Percentiles rank a stretch among this genome's conserved stretches.
phyloP scores from a whole-genome alignment of 35 echinoderm and acorn worm species.

The Amphiura filiformis region DNA sequence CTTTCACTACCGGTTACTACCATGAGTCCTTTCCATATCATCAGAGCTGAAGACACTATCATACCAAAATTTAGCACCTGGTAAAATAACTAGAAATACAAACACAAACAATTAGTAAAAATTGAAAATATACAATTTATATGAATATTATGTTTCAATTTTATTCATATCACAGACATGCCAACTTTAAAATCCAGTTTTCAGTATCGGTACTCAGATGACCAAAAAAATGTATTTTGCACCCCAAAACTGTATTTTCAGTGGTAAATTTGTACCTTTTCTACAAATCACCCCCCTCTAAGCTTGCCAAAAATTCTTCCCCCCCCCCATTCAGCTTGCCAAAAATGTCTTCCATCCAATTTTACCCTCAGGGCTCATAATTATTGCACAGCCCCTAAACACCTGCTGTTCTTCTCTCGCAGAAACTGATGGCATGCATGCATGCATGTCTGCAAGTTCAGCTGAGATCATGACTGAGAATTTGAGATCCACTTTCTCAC shows the following conservation, averaged over 20 bases:
- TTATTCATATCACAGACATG: too few relatives aligned
- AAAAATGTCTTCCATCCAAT: too few relatives aligned
- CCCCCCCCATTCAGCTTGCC: too few relatives aligned
- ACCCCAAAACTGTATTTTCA: too few relatives aligned
- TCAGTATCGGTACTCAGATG: not conserved
- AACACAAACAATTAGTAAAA: not conserved
- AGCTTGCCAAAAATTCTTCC: too few relatives aligned
- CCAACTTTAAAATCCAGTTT: too few relatives aligned
- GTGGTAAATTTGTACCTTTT: too few relatives aligned
- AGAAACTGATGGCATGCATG: not conserved
- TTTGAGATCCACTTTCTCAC: not conserved
- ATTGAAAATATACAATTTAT: not conserved
- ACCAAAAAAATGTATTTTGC: too few relatives aligned
- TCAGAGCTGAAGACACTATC: conserved; percentile 98
- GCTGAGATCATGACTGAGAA: not conserved
- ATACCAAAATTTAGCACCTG: conserved; percentile 99
- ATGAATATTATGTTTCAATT: not conserved
- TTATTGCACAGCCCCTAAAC: too few relatives aligned
- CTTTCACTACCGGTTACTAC: conserved; percentile 99
- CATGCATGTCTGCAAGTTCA: not conserved
- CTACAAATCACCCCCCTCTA: too few relatives aligned
- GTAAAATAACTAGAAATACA: conserved; percentile 70
- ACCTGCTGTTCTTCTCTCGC: too few relatives aligned
- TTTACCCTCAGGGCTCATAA: too few relatives aligned
- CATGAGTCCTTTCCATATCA: conserved; percentile 99